Conservation (phyloP, 2,113 vertebrate genomes). For the Regulus satrapa region DNA sequence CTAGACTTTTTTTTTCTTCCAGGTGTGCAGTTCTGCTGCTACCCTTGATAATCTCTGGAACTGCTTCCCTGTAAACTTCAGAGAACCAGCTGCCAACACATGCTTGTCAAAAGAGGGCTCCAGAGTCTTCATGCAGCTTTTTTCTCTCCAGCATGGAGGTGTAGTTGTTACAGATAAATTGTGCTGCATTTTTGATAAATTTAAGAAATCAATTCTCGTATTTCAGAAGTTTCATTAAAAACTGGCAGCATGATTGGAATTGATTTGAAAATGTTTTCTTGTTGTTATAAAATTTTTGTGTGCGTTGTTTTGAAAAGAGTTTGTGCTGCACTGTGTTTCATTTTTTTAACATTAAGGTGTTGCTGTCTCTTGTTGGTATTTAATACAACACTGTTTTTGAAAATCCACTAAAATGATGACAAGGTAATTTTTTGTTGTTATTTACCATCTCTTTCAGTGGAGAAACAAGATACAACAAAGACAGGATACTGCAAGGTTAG, state of each 20-base stretch:
- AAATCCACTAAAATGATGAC: not conserved
- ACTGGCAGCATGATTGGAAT: not conserved
- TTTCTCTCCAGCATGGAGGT: not conserved
- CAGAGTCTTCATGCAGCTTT: not conserved
- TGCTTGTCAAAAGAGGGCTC: not conserved
- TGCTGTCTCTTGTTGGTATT: not conserved
- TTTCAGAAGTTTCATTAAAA: not conserved
- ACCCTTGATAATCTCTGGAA: not conserved
- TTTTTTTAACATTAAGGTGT: not conserved
- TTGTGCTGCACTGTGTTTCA: not conserved
- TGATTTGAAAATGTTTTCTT: not conserved
- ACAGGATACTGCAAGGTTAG: slow-evolving; percentile 92
- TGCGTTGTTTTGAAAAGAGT: not conserved
- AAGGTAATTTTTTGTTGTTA: not conserved
- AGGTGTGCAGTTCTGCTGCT: not conserved
- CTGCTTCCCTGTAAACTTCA: not conserved
- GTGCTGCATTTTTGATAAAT: not conserved
- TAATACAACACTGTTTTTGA: not conserved
- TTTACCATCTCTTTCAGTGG: slow-evolving; percentile 77
- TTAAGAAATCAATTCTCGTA: not conserved
- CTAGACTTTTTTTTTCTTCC: not conserved
- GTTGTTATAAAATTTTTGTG: not conserved
- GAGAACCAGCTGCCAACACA: not conserved
- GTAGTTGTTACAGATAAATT: not conserved
- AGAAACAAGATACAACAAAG: slow-evolving; percentile 91